phyloP scores from a whole-genome alignment of 2,888 invertebrate species.

The Halictus ligatus region DNA sequence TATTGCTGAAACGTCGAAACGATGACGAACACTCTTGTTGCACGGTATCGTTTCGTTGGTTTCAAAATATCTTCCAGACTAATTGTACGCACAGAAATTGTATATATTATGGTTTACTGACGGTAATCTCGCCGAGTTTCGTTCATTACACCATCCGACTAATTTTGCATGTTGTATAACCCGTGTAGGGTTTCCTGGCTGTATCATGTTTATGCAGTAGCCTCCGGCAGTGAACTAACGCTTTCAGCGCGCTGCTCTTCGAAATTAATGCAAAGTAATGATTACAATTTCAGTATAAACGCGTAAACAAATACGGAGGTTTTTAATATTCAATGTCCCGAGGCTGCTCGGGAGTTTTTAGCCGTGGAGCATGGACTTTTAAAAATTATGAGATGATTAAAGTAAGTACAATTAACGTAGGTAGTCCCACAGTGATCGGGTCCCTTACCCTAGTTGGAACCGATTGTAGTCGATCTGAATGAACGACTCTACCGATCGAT shows the following conservation, averaged over 20 bases:
- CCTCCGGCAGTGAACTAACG: background rate
- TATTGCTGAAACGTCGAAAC: too few species aligned
- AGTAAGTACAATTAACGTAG: too few species aligned
- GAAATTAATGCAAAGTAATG: background rate
- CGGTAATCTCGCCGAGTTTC: background rate
- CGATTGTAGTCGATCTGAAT: background rate
- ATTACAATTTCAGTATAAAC: background rate
- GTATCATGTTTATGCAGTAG: background rate
- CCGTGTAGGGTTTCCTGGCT: background rate
- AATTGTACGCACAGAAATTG: background rate
- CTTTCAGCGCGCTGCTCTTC: background rate
- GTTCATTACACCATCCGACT: background rate
- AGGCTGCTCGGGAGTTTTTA: background rate
- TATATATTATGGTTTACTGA: background rate
- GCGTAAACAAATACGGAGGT: background rate
- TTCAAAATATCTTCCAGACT: background rate
- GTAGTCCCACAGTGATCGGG: too few species aligned
- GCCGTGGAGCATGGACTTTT: too few species aligned
- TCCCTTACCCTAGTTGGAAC: background rate
- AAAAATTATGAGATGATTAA: too few species aligned
- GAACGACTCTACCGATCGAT: background rate
- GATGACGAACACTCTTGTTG: too few species aligned
- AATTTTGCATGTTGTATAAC: background rate
- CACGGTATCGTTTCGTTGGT: background rate
- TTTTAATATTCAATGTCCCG: background rate